These are phyloP conservation scores for Stegophylla sp. DNA, from an alignment of 2,888 invertebrate genomes.

Conservation along the genomic window DNA sequence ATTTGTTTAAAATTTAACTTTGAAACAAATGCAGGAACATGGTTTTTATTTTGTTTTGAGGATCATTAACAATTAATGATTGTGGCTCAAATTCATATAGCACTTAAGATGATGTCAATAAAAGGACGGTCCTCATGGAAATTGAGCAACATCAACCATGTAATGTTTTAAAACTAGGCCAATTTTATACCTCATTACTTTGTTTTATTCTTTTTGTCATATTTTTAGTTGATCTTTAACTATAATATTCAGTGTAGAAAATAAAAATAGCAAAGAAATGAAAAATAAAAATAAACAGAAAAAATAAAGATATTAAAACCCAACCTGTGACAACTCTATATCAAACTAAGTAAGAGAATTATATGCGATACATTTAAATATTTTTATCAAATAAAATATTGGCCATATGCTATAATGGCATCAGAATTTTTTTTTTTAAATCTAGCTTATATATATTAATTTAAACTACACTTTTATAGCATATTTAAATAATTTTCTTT, in stretches of 20 bases:
- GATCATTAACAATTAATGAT: neutral
- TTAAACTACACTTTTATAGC: neutral
- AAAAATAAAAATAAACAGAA: slow-evolving; percentile 8
- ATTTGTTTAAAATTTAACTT: neutral
- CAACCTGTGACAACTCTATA: slow-evolving; percentile 13
- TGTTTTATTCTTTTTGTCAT: neutral
- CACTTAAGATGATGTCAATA: neutral
- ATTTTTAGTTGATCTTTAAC: neutral
- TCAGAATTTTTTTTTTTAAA: neutral
- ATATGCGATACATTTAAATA: slow-evolving; percentile 16
- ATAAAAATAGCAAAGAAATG: neutral
- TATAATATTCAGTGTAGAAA: neutral
- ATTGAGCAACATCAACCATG: slow-evolving; percentile 32
- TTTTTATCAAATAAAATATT: slow-evolving; percentile 18
- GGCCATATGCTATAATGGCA: slow-evolving; percentile 34
- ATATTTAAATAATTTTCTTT: neutral
- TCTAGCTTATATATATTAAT: neutral
- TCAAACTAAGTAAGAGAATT: slow-evolving; percentile 19
- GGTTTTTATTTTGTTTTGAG: neutral
- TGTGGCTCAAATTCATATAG: neutral
- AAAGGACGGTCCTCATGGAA: neutral
- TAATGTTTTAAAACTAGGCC: neutral
- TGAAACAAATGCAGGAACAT: neutral
- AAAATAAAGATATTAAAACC: slow-evolving; percentile 29
- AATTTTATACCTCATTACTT: neutral